Evolutionary conservation across 2,888 invertebrate species (phyloP).

Genomic region (Brachynemurus nebulosus): DNA sequence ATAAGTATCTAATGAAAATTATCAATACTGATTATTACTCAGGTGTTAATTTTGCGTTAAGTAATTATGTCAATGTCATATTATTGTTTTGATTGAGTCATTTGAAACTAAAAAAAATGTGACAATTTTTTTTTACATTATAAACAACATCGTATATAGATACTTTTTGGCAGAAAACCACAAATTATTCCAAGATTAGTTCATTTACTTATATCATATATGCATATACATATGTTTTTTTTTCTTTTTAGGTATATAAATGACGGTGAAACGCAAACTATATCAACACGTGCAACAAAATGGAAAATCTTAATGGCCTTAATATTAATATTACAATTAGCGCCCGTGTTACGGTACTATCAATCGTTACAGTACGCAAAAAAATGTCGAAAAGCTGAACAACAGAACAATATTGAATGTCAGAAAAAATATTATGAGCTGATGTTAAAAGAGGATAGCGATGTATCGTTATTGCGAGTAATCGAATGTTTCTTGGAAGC

Average conservation of each 20-base stretch:
- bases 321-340: slow-evolving; percentile 54
- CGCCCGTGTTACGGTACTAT: slow-evolving; percentile 54
- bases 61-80: no score
- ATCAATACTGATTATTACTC: no score
- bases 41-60: no score
- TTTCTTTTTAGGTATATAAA: slow-evolving; percentile 39
- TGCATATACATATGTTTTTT: no score
- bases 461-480: slow-evolving; percentile 60
- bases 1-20: no score
- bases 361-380: slow-evolving; percentile 50
- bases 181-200: no score
- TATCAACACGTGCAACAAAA: slow-evolving; percentile 44
- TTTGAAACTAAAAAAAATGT: no score
- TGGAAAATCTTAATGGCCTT: slow-evolving; percentile 43
- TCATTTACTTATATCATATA: no score
- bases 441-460: slow-evolving; percentile 68
- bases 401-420: slow-evolving; percentile 38
- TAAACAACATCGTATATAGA: no score
- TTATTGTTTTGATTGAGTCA: no score
- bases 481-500: slow-evolving; percentile 72
- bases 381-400: slow-evolving; percentile 48
- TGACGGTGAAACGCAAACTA: slow-evolving; percentile 36
- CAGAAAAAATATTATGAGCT: slow-evolving; percentile 54
- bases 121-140: no score
- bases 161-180: no score